phyloP scores from a whole-genome alignment of 92 coral and sea anemone genomes.

The Pocillopora meandrina region DNA sequence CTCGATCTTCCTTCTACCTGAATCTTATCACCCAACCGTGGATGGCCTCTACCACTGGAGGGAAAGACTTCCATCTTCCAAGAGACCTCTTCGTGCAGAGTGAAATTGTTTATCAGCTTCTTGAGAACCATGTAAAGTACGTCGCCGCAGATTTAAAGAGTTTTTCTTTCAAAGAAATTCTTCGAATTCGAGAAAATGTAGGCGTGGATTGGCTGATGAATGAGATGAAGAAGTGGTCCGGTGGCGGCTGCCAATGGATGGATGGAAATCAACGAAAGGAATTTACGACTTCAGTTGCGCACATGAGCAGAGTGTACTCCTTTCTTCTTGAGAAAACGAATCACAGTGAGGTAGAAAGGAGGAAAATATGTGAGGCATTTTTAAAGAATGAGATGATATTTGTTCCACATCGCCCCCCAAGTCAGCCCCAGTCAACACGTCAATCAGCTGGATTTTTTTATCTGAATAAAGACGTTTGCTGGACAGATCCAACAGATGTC shows the following conservation, averaged over 20 bases:
- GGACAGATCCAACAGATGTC: constrained; percentile 85
- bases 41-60: constrained; percentile 56
- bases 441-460: constrained; percentile 52
- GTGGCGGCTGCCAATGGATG: constrained; percentile 15
- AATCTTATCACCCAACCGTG: constrained; percentile 66
- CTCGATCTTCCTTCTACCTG: constrained; percentile 69
- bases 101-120: constrained; percentile 38
- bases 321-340: constrained; percentile 44
- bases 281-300: constrained; percentile 69
- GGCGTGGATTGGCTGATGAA: constrained; percentile 61
- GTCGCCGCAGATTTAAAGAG: constrained; percentile 50
- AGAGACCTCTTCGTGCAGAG: constrained; percentile 51
- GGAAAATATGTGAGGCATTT: constrained; percentile 52
- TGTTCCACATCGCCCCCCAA: constrained; percentile 45
- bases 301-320: constrained; percentile 73
- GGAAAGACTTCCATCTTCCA: constrained; percentile 26
- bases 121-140: constrained; percentile 65
- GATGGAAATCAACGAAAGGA: constrained; percentile 22
- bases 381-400: constrained; percentile 68
- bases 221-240: constrained; percentile 70
- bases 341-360: constrained; percentile 20
- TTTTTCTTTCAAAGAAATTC: constrained; percentile 48
- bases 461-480: constrained; percentile 75
- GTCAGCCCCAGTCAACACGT: background rate
- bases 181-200: constrained; percentile 54